Conservation (phyloP, 2,888 invertebrate species). For the Drosophila melanosoma region DNA sequence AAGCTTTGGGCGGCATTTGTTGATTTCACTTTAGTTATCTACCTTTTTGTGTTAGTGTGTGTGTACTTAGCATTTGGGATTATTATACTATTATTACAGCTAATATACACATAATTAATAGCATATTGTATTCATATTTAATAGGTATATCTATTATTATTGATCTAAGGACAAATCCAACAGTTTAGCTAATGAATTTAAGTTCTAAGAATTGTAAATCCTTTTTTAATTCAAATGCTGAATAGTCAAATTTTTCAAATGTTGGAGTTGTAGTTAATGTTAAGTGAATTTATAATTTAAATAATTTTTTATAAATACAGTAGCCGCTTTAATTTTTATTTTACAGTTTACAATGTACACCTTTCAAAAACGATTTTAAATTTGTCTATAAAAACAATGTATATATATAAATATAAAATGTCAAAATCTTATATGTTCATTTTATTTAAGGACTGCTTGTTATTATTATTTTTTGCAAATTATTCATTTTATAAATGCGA, state of each 20-base stretch:
- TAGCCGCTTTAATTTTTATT: not conserved
- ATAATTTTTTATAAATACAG: not conserved
- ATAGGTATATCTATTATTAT: constrained; percentile 11
- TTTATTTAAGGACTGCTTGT: not conserved
- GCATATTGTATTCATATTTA: constrained; percentile 1
- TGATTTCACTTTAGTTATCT: constrained; percentile 10
- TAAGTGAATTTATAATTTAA: not conserved
- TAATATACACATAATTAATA: constrained; percentile 10
- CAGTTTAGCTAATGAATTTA: not conserved
- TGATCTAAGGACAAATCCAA: not conserved
- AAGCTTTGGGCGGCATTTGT: constrained; percentile 8
- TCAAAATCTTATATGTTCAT: not conserved
- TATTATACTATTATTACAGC: constrained; percentile 15
- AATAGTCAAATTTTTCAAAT: not conserved
- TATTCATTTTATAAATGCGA: not conserved
- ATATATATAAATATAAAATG: not conserved
- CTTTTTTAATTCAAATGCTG: not conserved
- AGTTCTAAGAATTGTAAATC: not conserved
- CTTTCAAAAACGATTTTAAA: not conserved
- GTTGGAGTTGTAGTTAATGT: not conserved
- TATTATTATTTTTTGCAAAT: not conserved
- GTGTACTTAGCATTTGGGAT: constrained; percentile 19
- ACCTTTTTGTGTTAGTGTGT: constrained; percentile 15
- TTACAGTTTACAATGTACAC: not conserved
- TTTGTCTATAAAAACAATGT: not conserved